Evolutionary conservation across 2,113 vertebrate species (phyloP).

Genomic region (Macrotis lagotis): DNA sequence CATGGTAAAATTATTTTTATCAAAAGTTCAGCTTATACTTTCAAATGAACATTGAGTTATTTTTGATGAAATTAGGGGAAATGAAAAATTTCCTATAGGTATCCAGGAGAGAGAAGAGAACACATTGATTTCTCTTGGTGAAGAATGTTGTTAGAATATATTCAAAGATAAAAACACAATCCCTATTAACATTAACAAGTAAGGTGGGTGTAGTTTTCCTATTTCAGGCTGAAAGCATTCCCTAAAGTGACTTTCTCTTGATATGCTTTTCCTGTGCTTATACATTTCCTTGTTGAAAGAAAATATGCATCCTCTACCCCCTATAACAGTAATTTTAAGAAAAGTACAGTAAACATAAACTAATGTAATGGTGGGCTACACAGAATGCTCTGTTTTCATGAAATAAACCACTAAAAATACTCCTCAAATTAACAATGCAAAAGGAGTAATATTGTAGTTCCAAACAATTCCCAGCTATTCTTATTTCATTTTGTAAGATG

Average conservation of each 20-base stretch:
- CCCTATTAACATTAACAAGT: conserved; percentile 76
- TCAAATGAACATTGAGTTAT: conserved; percentile 6
- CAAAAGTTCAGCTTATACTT: not conserved
- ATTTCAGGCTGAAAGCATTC: conserved; percentile 74
- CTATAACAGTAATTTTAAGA: conserved; percentile 72
- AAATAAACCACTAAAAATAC: conserved; percentile 75
- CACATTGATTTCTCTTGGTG: conserved; percentile 37
- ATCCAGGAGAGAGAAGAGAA: conserved; percentile 43
- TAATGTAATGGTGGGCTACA: conserved; percentile 68
- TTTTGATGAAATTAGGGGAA: conserved; percentile 29
- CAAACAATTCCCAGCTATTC: conserved; percentile 66
- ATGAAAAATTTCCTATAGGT: conserved; percentile 48
- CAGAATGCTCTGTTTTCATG: conserved; percentile 60
- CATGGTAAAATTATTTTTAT: not conserved
- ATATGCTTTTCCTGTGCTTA: conserved; percentile 57
- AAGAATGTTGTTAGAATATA: conserved; percentile 10
- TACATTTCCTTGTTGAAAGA: conserved; percentile 51
- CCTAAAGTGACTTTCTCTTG: conserved; percentile 64
- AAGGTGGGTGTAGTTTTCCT: conserved; percentile 70
- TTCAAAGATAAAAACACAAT: conserved; percentile 74
- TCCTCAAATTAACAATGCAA: conserved; percentile 61
- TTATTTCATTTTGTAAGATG: conserved; percentile 69
- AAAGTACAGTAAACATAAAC: conserved; percentile 63
- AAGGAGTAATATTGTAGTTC: conserved; percentile 69
- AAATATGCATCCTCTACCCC: conserved; percentile 31